Evolutionary conservation across 92 coral and sea anemone species (phyloP).

Genomic region (Pocillopora grandis): DNA sequence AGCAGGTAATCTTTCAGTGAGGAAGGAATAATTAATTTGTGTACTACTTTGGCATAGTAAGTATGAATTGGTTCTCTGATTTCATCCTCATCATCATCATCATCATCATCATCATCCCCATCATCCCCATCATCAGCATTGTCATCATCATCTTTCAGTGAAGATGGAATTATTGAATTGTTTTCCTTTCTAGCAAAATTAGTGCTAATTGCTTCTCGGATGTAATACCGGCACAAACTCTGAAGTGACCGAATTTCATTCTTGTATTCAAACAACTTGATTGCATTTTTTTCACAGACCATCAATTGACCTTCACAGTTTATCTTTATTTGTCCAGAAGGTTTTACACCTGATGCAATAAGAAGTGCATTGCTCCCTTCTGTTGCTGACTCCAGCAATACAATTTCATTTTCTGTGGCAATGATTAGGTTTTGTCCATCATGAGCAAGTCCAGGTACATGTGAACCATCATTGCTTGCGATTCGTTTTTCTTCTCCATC

Average conservation of each 20-base stretch:
- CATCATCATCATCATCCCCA: too few relatives aligned
- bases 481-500: conserved; percentile 34
- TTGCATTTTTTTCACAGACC: conserved; percentile 33
- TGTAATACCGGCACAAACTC: not conserved
- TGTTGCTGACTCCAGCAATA: conserved; percentile 48
- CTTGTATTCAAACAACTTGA: conserved; percentile 39
- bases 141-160: not conserved
- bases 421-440: conserved; percentile 54
- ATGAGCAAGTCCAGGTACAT: conserved; percentile 29
- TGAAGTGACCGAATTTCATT: conserved; percentile 2
- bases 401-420: conserved; percentile 27
- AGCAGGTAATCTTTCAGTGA: conserved; percentile 16
- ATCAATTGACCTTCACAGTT: conserved; percentile 42
- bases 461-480: too few relatives aligned
- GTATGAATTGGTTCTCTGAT: conserved; percentile 10
- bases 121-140: too few relatives aligned
- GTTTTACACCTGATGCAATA: conserved; percentile 41
- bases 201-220: conserved; percentile 11
- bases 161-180: not conserved
- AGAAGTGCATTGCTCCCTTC: conserved; percentile 48
- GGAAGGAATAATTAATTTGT: not conserved
- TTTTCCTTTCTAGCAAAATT: not conserved
- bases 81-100: too few relatives aligned
- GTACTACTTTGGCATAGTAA: not conserved
- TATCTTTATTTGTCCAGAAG: conserved; percentile 28